Evolutionary conservation across 2,113 vertebrate genomes (phyloP), one percentile per base, ranked within the genome.

Genomic region (Pterocles gutturalis): DNA sequence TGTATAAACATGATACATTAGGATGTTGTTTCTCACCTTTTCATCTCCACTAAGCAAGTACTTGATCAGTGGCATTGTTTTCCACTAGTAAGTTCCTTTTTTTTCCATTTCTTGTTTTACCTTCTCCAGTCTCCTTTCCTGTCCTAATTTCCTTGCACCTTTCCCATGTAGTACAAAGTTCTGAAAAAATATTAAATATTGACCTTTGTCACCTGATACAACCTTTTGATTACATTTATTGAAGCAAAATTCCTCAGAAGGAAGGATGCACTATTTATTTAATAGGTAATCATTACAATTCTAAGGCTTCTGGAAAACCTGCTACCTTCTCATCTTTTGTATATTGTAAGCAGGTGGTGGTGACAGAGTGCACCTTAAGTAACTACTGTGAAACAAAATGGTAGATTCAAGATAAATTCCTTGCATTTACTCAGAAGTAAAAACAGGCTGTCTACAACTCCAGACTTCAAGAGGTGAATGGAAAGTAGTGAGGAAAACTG

Each of bases 41-140:
- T 98, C 88, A 85, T 98, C 92, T 88, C 95, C 96, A 83, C 96
- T 98, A 43, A 98, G 94, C 31, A 97, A 85, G 73, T 97, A 98
- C 72, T 97, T 97, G 97, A 78, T 98, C 93, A 53, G 97, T 95
- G 33, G 88, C 70, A 88, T 97, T 98, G 90, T 41, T 98, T 98
- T 88, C 98, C 96, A 65, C 70, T 84, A 31, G 89, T 73, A 58
- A 98, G 82, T 41, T 95, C 64, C 54, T 91, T 78, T 36, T 82
- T 51, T 93, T 77, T 93, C 91, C 26, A 77, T 96, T 91, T 97
- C 97, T 55, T 93, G 66, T 78, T 96, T 94, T 43, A 89, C n/a
- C 57, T 97, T 96, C 66, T 97, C 82, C 89, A 72, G 28, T 61
- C 96, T 85, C 71, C 82, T 96, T 98, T 73, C 94, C 89, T 16